phyloP scores from a whole-genome alignment of 2,113 vertebrate species.

The Uropsilus gracilis region DNA sequence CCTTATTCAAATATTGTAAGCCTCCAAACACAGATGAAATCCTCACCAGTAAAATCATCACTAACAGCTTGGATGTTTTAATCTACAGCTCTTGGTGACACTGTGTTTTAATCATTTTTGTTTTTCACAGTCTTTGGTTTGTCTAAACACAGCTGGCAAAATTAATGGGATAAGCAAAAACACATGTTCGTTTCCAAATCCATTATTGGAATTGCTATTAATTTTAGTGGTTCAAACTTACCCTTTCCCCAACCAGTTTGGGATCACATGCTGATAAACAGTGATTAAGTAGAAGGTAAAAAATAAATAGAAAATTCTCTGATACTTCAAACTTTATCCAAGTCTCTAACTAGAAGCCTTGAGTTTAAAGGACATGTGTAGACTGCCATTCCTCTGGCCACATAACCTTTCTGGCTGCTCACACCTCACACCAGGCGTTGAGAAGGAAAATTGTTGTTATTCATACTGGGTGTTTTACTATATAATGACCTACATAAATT shows the following conservation, averaged over 20 bases:
- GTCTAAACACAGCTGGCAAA: slow-evolving; percentile 27
- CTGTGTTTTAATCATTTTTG: background rate
- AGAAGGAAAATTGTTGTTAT: background rate
- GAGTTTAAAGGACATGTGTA: background rate
- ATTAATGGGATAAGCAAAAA: slow-evolving; percentile 3
- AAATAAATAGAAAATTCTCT: slow-evolving; percentile 10
- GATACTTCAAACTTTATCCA: background rate
- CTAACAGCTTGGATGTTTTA: slow-evolving; percentile 4
- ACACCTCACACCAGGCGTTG: background rate
- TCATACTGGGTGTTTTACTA: background rate
- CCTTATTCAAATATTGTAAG: background rate
- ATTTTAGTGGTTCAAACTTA: background rate
- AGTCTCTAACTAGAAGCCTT: background rate
- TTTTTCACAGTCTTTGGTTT: slow-evolving; percentile 31
- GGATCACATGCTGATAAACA: background rate
- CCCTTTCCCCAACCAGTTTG: background rate
- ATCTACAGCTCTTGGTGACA: background rate
- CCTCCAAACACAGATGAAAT: background rate
- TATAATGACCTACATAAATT: background rate
- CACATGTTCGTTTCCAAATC: background rate
- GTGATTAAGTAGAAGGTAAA: slow-evolving; percentile 14
- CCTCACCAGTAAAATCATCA: background rate
- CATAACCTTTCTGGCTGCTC: background rate
- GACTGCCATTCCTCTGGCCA: background rate
- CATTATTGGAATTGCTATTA: background rate